Evolutionary conservation across 2,888 invertebrate genomes (phyloP).

Genomic region (Eristalis pertinax): DNA sequence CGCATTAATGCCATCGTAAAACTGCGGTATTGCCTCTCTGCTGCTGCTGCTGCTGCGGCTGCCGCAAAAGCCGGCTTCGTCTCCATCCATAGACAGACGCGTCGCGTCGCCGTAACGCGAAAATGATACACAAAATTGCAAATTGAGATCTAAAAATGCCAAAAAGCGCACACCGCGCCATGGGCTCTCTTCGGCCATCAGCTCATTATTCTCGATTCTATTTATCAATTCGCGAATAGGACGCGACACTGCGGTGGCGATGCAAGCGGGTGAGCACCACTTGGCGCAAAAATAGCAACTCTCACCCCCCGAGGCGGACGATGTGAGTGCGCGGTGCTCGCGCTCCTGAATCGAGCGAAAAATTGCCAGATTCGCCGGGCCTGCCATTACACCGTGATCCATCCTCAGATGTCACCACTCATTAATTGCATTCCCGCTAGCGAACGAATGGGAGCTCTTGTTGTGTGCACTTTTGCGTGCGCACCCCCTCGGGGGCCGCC

Average conservation of each 20-base stretch:
- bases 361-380: constrained; percentile 8
- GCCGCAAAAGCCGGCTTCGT: not conserved
- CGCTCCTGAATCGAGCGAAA: constrained; percentile 49
- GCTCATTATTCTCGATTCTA: constrained; percentile 67
- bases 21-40: constrained; percentile 48
- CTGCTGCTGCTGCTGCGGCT: not conserved
- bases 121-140: constrained; percentile 53
- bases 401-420: constrained; percentile 73
- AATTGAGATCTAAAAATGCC: constrained; percentile 65
- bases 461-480: constrained; percentile 8
- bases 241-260: not conserved
- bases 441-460: constrained; percentile 34
- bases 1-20: constrained; percentile 66
- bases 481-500: not conserved
- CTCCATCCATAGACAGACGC: not conserved
- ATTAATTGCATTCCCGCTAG: constrained; percentile 70
- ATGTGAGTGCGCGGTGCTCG: constrained; percentile 2
- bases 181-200: constrained; percentile 33
- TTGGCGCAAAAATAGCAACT: constrained; percentile 35
- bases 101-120: not conserved
- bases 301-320: constrained; percentile 6
- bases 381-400: constrained; percentile 59
- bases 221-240: constrained; percentile 58
- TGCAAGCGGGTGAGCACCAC: not conserved
- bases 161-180: not conserved